These are phyloP conservation scores for Reticulitermes speratus DNA, from an alignment of 1,140 invertebrate genomes.

Conservation along the genomic window DNA sequence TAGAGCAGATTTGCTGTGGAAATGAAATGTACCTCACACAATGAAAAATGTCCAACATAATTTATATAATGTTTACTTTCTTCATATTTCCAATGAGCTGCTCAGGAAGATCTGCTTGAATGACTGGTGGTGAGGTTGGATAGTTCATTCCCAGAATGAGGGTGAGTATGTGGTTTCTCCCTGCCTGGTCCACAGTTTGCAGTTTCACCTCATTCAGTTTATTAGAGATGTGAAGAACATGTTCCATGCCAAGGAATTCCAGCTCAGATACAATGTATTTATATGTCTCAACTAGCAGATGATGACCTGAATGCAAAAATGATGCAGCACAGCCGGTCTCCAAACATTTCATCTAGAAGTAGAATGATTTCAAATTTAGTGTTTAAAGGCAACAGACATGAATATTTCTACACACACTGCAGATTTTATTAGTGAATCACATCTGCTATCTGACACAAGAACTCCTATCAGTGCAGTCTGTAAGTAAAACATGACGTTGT, in stretches of 20 bases:
- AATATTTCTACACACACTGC: no score
- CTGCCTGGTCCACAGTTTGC: slow-evolving; percentile 13
- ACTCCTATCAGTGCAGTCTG: background rate
- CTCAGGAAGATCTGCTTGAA: background rate
- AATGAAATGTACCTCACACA: no score
- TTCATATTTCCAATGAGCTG: background rate
- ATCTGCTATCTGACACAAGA: background rate
- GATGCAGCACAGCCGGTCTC: background rate
- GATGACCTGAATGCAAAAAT: background rate
- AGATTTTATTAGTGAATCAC: background rate
- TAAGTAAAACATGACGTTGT: background rate
- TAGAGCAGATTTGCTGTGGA: no score
- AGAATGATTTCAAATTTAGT: background rate
- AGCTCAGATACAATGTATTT: background rate
- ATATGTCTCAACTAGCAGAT: background rate
- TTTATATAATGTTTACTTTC: background rate
- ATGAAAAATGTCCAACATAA: no score
- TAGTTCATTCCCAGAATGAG: background rate
- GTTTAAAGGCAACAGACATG: no score
- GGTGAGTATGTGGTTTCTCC: background rate
- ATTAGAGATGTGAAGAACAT: background rate
- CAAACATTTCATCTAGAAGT: background rate
- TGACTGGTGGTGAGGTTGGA: background rate
- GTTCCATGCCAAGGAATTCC: background rate
- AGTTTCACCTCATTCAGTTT: background rate